Evolutionary conservation across 1,140 invertebrate species (phyloP).

Genomic region (Ylistrum balloti): DNA sequence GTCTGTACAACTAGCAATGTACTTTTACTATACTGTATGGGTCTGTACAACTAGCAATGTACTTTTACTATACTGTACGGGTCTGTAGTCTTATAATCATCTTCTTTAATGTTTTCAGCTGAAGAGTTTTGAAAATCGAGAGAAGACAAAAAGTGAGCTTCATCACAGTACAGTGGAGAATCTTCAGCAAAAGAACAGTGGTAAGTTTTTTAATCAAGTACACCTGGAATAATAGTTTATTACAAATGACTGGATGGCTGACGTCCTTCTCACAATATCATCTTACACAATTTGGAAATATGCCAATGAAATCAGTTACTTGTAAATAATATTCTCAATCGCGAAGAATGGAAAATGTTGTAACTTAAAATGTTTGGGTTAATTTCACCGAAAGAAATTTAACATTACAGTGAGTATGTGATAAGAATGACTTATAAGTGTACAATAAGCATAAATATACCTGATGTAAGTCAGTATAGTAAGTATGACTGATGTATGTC

Average conservation of each 20-base stretch:
- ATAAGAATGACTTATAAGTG: no score
- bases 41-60: no score
- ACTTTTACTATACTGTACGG: no score
- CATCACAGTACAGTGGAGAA: neutral
- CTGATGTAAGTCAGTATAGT: no score
- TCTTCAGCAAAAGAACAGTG: neutral
- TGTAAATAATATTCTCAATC: neutral
- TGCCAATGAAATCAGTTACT: neutral
- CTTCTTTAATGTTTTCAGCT: neutral
- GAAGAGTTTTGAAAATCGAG: constrained; percentile 12
- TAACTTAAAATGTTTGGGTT: neutral
- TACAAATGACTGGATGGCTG: neutral
- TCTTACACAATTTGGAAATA: neutral
- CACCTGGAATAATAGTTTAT: neutral
- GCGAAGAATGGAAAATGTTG: neutral
- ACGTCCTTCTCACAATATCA: neutral
- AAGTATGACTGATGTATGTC: no score
- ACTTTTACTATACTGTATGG: no score
- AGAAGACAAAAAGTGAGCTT: constrained; percentile 22
- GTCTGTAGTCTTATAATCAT: no score
- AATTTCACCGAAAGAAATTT: neutral
- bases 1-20: no score
- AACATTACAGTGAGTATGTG: neutral
- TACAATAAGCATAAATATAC: no score
- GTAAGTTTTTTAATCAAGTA: neutral